These are phyloP conservation scores for Smutsia gigantea DNA, from an alignment of 2,797 vertebrate species.

Conservation along the genomic window DNA sequence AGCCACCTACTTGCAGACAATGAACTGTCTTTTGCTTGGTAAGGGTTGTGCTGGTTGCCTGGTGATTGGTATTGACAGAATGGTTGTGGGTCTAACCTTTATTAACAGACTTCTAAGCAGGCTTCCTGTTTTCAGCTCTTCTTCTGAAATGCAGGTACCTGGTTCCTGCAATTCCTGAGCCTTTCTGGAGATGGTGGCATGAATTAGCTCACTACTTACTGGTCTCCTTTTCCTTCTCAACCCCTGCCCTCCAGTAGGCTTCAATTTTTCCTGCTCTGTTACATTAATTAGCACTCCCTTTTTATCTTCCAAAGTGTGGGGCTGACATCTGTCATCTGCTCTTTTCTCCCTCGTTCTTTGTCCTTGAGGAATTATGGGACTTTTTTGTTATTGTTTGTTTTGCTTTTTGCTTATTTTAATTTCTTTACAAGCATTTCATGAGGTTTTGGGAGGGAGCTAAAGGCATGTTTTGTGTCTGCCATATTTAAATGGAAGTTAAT, in stretches of 20 bases:
- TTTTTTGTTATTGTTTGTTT: not conserved
- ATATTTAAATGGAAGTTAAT: not conserved
- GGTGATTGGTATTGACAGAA: not conserved
- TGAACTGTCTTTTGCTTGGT: not conserved
- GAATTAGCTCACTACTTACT: not conserved
- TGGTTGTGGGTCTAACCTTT: not conserved
- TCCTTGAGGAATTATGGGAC: not conserved
- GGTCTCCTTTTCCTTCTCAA: not conserved
- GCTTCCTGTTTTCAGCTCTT: not conserved
- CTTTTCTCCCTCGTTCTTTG: not conserved
- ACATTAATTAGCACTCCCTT: not conserved
- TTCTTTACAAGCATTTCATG: not conserved
- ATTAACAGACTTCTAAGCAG: not conserved
- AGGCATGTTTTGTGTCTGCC: not conserved
- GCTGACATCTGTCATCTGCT: not conserved
- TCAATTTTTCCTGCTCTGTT: not conserved
- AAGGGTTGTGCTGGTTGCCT: not conserved
- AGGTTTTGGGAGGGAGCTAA: not conserved
- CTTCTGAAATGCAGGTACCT: not conserved
- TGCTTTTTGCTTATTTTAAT: not conserved
- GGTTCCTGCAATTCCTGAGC: not conserved
- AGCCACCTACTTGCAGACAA: not conserved
- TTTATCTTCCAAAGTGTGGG: not conserved
- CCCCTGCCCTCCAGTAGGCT: not conserved
- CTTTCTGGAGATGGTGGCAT: not conserved